These are phyloP conservation scores for Tyto alba DNA, from an alignment of 2,113 vertebrate species.

Conservation along the genomic window DNA sequence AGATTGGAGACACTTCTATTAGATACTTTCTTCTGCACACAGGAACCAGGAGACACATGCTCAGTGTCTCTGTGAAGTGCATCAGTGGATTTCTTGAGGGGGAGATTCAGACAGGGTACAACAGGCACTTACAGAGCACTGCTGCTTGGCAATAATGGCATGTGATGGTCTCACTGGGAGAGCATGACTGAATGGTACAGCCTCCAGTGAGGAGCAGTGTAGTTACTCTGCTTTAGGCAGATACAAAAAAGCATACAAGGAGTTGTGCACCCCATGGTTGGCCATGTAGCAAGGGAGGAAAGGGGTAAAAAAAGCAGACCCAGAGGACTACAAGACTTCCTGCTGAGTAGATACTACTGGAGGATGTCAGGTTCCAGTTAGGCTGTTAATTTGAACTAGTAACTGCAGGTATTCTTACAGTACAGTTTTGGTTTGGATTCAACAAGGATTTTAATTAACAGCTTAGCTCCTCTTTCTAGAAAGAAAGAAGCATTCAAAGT, in stretches of 20 bases:
- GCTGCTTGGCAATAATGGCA: background rate
- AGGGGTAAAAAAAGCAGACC: rapidly evolving
- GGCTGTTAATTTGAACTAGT: background rate
- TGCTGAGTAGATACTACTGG: background rate
- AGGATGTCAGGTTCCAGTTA: background rate
- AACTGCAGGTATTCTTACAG: background rate
- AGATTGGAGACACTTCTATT: background rate
- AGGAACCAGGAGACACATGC: background rate
- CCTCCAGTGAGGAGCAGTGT: background rate
- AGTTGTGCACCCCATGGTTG: background rate
- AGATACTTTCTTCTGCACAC: background rate
- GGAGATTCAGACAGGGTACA: background rate
- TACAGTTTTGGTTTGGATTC: background rate
- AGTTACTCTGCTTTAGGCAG: background rate
- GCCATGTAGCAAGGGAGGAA: background rate
- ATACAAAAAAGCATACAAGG: background rate
- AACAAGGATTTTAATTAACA: background rate
- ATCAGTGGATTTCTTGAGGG: background rate
- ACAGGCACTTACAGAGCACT: background rate
- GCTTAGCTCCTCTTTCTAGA: background rate
- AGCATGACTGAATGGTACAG: background rate
- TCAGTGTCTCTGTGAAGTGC: background rate
- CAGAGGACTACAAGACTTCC: background rate
- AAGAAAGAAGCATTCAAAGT: background rate
- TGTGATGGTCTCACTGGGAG: background rate